Evolutionary conservation across 2,888 invertebrate species (phyloP).

Genomic region (Conus canariensis): DNA sequence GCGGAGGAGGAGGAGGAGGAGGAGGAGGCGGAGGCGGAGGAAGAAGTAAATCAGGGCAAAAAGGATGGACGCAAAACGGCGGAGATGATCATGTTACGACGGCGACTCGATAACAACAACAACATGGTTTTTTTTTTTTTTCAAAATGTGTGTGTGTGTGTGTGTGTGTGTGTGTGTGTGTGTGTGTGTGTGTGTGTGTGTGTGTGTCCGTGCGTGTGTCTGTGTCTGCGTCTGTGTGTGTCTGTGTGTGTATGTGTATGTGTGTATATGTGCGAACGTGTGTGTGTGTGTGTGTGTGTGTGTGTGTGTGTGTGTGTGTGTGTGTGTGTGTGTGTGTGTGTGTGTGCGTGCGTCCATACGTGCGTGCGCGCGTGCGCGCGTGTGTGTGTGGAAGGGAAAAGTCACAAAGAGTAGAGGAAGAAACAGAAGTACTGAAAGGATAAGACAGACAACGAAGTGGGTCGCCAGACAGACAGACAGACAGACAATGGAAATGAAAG

Average conservation of each 20-base stretch:
- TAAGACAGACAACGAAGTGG: background rate
- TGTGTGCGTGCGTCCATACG: background rate
- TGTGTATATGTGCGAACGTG: background rate
- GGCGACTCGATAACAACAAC: no score
- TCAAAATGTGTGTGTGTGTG: background rate
- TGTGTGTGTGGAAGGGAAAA: no score
- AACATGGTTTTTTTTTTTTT: no score
- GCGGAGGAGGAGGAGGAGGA: no score
- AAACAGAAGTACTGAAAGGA: background rate
- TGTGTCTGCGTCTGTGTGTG: background rate
- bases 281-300: background rate
- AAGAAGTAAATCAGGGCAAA: no score
- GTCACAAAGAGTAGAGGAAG: no score
- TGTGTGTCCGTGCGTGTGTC: background rate
- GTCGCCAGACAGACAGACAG: no score
- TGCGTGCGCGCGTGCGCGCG: no score
- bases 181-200: slow-evolving; percentile 20
- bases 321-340: background rate
- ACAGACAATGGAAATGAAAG: no score
- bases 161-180: slow-evolving; percentile 7
- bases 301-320: background rate
- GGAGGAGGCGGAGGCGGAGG: no score
- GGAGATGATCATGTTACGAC: no score
- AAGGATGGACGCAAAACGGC: no score
- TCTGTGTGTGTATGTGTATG: slow-evolving; percentile 4